A percentile compares a stretch with the other conserved stretches of the same genome.
phyloP scores from a whole-genome alignment of 2,797 vertebrate species.

The Sebastes taczanowskii region DNA sequence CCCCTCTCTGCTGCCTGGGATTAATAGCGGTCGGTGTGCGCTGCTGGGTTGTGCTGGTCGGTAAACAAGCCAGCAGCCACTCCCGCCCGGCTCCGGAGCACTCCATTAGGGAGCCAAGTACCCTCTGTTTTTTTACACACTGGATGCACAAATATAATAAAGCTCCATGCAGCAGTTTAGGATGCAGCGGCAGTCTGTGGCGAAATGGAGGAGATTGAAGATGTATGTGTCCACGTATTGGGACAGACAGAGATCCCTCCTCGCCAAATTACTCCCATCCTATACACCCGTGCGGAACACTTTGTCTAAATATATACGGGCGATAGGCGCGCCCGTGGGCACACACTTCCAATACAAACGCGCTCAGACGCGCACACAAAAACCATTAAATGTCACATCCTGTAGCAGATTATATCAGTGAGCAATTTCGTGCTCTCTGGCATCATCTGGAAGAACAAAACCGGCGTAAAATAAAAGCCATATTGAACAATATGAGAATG shows the following conservation, averaged over 20 bases:
- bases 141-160: conserved; percentile 84
- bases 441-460: conserved; percentile 61
- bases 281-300: conserved; percentile 29
- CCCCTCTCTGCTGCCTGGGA: conserved; percentile 21
- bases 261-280: conserved; percentile 68
- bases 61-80: conserved; percentile 68
- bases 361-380: conserved; percentile 30
- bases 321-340: conserved; percentile 26
- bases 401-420: conserved; percentile 62
- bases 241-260: conserved; percentile 71
- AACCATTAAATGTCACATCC: conserved; percentile 63
- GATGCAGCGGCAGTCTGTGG: conserved; percentile 63
- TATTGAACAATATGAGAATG: conserved; percentile 55
- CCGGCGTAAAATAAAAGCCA: conserved; percentile 58
- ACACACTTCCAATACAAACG: conserved; percentile 23
- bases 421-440: conserved; percentile 54
- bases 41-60: conserved; percentile 37
- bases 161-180: conserved; percentile 56
- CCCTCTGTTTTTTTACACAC: conserved; percentile 65
- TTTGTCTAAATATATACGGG: conserved; percentile 56
- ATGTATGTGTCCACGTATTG: conserved; percentile 76
- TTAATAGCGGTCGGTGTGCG: conserved; percentile 56
- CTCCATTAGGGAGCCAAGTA: conserved; percentile 76
- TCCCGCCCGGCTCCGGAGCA: conserved; percentile 52
- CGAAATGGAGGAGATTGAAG: conserved; percentile 76